Percentiles rank a stretch among this genome's conserved stretches.
These are phyloP conservation scores for Busseola fusca DNA, from an alignment of 2,888 invertebrate species.

Conservation along the genomic window DNA sequence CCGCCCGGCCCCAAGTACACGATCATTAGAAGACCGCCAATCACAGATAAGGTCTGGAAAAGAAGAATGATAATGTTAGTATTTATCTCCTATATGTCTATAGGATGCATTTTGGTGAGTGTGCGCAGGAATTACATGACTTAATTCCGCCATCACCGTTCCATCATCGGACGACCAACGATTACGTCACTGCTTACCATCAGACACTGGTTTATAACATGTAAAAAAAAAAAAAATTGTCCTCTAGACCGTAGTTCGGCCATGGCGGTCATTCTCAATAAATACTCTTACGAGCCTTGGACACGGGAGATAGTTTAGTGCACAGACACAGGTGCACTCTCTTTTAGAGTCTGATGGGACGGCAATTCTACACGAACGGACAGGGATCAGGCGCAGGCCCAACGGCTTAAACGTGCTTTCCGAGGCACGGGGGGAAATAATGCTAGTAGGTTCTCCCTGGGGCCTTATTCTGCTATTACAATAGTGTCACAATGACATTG, in stretches of 20 bases:
- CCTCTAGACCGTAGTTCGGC: no score
- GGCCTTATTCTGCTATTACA: no score
- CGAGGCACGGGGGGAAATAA: neutral
- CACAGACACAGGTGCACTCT: neutral
- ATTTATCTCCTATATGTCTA: no score
- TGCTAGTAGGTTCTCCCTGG: neutral
- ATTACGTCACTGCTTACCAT: no score
- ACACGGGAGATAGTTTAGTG: neutral
- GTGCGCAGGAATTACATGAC: no score
- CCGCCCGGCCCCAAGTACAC: constrained; percentile 99
- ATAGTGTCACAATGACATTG: no score
- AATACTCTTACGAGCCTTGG: neutral
- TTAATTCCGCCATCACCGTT: no score
- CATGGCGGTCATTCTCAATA: no score
- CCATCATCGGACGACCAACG: no score
- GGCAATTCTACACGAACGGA: neutral
- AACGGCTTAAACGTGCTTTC: neutral
- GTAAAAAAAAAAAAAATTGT: no score
- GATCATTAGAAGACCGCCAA: constrained; percentile 99
- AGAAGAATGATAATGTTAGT: neutral
- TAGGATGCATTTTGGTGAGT: no score
- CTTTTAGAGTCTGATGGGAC: neutral
- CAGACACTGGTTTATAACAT: no score
- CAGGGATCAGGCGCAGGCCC: neutral
- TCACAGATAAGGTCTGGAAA: constrained; percentile 98